Percentiles rank a stretch among this genome's conserved stretches.
Evolutionary conservation across 2,113 vertebrate species (phyloP).

Genomic region (Cheilinus undulatus): DNA sequence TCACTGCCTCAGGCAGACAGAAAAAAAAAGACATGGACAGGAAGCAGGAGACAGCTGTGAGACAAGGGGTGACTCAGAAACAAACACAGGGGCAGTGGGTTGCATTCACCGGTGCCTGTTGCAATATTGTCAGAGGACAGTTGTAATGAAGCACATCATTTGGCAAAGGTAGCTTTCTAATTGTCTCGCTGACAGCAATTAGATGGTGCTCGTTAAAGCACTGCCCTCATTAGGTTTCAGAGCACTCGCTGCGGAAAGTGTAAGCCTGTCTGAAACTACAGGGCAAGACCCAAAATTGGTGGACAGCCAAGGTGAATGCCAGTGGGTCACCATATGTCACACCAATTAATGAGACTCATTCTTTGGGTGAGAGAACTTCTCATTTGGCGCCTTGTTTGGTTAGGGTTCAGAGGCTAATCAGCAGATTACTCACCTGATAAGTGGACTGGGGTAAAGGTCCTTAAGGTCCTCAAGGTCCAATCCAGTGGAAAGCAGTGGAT

Average conservation of each 20-base stretch:
- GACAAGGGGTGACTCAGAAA: constrained; percentile 23
- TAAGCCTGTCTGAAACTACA: constrained; percentile 45
- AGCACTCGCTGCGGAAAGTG: constrained; percentile 24
- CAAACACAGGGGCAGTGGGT: constrained; percentile 14
- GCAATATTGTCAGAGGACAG: constrained; percentile 36
- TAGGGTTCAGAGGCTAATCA: constrained; percentile 58
- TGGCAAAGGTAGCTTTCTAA: constrained; percentile 51
- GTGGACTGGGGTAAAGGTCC: constrained; percentile 33
- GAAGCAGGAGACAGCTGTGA: neutral
- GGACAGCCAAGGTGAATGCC: constrained; percentile 44
- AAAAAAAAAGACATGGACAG: constrained; percentile 25
- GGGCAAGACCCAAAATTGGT: constrained; percentile 37
- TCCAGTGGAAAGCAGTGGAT: constrained; percentile 38
- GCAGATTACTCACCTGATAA: constrained; percentile 73
- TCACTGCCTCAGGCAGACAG: constrained; percentile 42
- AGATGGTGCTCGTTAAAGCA: constrained; percentile 50
- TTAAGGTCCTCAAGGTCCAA: constrained; percentile 31
- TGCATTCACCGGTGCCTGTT: constrained; percentile 30
- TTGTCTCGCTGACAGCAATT: constrained; percentile 71
- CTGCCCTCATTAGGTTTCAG: constrained; percentile 60
- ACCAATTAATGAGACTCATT: constrained; percentile 56
- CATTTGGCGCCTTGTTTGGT: constrained; percentile 42
- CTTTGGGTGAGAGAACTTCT: constrained; percentile 36
- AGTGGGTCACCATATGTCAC: constrained; percentile 46
- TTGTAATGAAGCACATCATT: constrained; percentile 43